Evolutionary conservation across 2,888 invertebrate species (phyloP).

Genomic region (Eremobia ochroleuca): DNA sequence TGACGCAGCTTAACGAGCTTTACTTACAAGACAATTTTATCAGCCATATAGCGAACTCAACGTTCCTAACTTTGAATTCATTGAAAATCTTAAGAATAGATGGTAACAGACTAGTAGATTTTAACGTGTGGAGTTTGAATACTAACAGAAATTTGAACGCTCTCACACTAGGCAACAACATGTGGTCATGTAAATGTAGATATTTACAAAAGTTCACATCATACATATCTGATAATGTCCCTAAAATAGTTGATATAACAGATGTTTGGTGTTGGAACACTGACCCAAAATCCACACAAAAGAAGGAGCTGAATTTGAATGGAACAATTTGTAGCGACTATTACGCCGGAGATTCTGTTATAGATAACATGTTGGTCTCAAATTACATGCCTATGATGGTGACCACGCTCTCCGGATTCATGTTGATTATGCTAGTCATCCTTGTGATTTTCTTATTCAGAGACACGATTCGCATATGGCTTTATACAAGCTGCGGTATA

Average conservation of each 20-base stretch:
- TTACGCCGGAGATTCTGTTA: constrained; percentile 95
- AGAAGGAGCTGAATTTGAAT: constrained; percentile 95
- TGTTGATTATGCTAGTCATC: constrained; percentile 94
- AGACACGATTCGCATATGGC: constrained; percentile 96
- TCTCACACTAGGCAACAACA: constrained; percentile 95
- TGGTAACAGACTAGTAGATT: constrained; percentile 95
- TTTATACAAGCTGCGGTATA: constrained; percentile 96
- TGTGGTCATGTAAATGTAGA: constrained; percentile 97
- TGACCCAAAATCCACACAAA: constrained; percentile 93
- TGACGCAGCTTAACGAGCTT: constrained; percentile 95
- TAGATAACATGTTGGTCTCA: constrained; percentile 95
- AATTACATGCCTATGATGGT: constrained; percentile 96
- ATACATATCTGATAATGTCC: constrained; percentile 95
- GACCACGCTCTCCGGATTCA: constrained; percentile 94
- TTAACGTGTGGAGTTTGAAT: constrained; percentile 94
- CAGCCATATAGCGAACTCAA: constrained; percentile 94
- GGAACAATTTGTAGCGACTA: constrained; percentile 96
- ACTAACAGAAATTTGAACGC: constrained; percentile 93
- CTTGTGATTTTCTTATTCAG: constrained; percentile 96
- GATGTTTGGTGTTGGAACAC: constrained; percentile 95
- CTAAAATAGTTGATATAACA: constrained; percentile 93
- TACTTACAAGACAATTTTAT: constrained; percentile 97
- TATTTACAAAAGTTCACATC: constrained; percentile 95
- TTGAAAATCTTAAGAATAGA: constrained; percentile 95
- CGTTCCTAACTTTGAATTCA: constrained; percentile 94